Conservation (phyloP, 2,888 invertebrate species). For the Colostygia pectinataria region DNA sequence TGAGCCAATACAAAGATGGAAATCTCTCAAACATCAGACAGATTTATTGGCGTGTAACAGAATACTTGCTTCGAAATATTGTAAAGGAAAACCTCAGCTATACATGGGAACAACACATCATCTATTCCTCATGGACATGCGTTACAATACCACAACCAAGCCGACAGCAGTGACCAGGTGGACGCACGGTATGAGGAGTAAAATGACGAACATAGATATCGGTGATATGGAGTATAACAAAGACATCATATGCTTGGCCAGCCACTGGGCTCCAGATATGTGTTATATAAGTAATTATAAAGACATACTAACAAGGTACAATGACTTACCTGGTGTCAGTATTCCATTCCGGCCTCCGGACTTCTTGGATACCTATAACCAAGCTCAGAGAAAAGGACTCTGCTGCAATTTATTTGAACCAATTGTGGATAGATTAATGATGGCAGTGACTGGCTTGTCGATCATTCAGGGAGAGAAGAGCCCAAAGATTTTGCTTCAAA, state of each 20-base stretch:
- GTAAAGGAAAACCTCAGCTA: conserved; percentile 49
- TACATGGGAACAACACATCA: conserved; percentile 69
- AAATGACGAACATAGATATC: conserved; percentile 69
- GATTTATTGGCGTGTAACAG: conserved; percentile 60
- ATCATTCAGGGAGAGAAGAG: conserved; percentile 56
- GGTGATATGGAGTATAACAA: conserved; percentile 60
- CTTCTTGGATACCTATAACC: conserved; percentile 54
- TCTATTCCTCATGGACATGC: conserved; percentile 63
- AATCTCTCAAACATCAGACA: conserved; percentile 46
- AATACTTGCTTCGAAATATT: conserved; percentile 59
- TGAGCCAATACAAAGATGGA: conserved; percentile 48
- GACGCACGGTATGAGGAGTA: conserved; percentile 81
- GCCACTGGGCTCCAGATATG: conserved; percentile 74
- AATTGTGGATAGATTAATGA: conserved; percentile 56
- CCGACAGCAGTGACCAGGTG: conserved; percentile 73
- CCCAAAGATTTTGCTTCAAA: conserved; percentile 60
- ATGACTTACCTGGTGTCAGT: conserved; percentile 47
- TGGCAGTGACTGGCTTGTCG: conserved; percentile 57
- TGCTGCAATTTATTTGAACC: conserved; percentile 61
- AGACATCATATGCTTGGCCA: conserved; percentile 63
- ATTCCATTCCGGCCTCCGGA: conserved; percentile 69
- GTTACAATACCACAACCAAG: conserved; percentile 47
- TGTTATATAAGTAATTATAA: conserved; percentile 63
- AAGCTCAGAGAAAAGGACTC: conserved; percentile 53
- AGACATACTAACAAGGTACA: conserved; percentile 44